Base-by-base conservation (phyloP, 2,113 vertebrate species). In the Phyllopteryx taeniolatus region DNA sequence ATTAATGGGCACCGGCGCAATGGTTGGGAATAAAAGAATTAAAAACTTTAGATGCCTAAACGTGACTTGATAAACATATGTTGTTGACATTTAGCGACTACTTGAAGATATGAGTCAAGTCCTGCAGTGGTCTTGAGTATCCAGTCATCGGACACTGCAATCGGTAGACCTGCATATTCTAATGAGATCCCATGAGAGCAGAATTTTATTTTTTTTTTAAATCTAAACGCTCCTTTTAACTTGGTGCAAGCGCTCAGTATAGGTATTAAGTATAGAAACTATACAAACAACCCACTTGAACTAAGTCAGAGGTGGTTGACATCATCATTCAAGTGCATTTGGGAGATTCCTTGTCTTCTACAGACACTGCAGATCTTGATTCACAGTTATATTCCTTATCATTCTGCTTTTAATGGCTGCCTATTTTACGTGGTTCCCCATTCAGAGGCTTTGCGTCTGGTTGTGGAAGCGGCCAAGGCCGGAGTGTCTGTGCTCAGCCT, bases 401-500 rank as follows among this genome's bases (percentile, higher is more conserved):
- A 4, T 27, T 2, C 2, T 35, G 12, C 13, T 66, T 13, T 67
- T 71, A 19, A 67, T 22, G 19, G 1, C 53, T 15, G 73, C 1
- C 31, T 6, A 0, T 57, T 33, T 68, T 27, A 27, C 27, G 27
- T 27, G 27, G 1, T 27, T 27, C 27, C 27, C 27, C 27, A 27
- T 27, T 17, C 68, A 99, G 97, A 94, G 87, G 95, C 96, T 56
- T 90, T 99, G 72, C 93, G 94, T 0, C 73, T 91, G 0, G 90
- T 99, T 61, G 90, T 96, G 42, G 97, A 96, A 39, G 87, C 94
- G 0, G 94, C 96, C 0, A 92, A 83, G 44, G 83, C 94, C 0
- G 95, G 94, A 2, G 91, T 94, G 0, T 97, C 95, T 0, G 95
- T 98, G 27, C 91, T 98, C 70, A 93, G 91, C 78, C 90, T 98